phyloP scores from a whole-genome alignment of 2,113 vertebrate genomes.

The Arenaria interpres region DNA sequence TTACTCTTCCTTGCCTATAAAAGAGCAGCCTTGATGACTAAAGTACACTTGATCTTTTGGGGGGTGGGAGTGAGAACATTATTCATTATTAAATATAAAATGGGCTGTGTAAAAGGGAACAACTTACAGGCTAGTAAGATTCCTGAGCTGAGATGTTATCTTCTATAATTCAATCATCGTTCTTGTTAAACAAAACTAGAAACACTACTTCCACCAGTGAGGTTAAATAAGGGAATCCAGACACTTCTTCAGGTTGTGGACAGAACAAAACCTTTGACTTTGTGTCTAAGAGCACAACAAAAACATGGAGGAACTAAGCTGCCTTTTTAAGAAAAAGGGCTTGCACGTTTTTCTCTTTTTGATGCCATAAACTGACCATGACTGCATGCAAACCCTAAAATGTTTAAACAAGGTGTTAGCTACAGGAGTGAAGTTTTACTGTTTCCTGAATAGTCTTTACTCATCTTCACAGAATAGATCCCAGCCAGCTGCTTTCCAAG shows the following conservation, averaged over 20 bases:
- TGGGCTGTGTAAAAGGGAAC: not conserved
- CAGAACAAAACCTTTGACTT: not conserved
- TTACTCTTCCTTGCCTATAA: not conserved
- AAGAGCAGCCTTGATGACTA: not conserved
- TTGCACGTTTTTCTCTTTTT: not conserved
- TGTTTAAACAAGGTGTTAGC: not conserved
- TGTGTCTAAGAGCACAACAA: not conserved
- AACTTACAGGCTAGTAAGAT: not conserved
- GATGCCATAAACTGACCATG: not conserved
- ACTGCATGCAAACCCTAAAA: not conserved
- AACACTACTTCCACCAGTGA: not conserved
- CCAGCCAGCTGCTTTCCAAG: not conserved
- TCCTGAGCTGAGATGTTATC: not conserved
- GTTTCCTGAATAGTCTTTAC: not conserved
- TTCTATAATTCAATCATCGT: not conserved
- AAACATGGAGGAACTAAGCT: not conserved
- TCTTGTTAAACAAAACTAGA: not conserved
- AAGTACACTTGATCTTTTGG: not conserved
- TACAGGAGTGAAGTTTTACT: not conserved
- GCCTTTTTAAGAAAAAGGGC: not conserved
- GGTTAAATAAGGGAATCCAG: not conserved
- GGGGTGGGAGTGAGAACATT: not conserved
- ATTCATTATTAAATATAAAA: constrained; percentile 7
- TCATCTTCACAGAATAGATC: not conserved
- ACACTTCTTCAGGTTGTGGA: not conserved